Evolutionary conservation across 2,888 invertebrate genomes (phyloP), one percentile per base, ranked within the genome.

Genomic region (Callosobruchus maculatus): DNA sequence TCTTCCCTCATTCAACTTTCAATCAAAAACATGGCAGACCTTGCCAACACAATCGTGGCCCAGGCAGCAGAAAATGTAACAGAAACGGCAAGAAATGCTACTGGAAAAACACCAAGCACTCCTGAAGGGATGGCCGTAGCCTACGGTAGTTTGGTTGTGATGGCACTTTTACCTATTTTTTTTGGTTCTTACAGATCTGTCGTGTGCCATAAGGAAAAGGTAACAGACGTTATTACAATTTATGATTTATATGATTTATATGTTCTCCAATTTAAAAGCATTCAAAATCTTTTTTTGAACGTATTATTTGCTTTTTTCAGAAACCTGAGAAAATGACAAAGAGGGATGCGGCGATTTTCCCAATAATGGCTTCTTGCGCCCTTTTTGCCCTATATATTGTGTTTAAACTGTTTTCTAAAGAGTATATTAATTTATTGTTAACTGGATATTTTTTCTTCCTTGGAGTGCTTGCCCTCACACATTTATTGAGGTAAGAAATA

Each of bases 301-400:
- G 3, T 7, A 3, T 49, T 18, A 13, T 13, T 49, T 49, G 21
- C n/a, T 22, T 20, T 70, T 83, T 84, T 21, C 78, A 87, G 87
- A 94, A 95, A 82, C 92, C 93, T 18, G 97, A 95, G 82, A 96
- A 95, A 0, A 96, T 98, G 95, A 93, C 96, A 0, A 93, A 93
- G 80, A 97, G 93, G 88, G 99, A 99, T 89, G 99, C 99, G 18
- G 95, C 97, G 80, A 95, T 98, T 92, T 99, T 99, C 88, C 99
- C 99, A 0, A 87, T 99, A 72, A 95, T 98, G 83, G 99, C 99
- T 22, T 98, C 98, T 73, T 92, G 93, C 80, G 97, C 98, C 0
- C 92, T 99, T 20, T 95, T 99, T 85, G 96, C 95, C 7, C 91
- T 99, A 1, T 99, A 99, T 85, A 89, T 99, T 81, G 94, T 99